A percentile compares a stretch with the other conserved stretches of the same genome.
Conservation (phyloP, 2,888 invertebrate genomes). For the Caprella mutica region DNA sequence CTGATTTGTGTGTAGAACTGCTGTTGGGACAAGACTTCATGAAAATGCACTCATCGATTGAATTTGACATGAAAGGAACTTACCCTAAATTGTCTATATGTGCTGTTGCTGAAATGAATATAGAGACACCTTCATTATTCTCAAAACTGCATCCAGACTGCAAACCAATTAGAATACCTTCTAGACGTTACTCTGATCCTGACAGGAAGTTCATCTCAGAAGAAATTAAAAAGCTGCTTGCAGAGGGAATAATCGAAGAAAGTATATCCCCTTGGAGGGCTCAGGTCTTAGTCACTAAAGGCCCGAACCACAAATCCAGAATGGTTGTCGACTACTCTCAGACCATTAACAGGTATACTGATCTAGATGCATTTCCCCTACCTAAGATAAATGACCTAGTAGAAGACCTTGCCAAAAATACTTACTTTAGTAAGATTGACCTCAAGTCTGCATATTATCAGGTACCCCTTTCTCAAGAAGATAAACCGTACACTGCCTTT, state of each 20-base stretch:
- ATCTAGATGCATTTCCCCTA: slow-evolving; percentile 11
- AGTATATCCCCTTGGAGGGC: too few relatives aligned
- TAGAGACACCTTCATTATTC: slow-evolving; percentile 1
- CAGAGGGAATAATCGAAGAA: too few relatives aligned
- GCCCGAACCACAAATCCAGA: background rate
- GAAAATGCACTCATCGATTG: background rate
- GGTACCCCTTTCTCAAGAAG: too few relatives aligned
- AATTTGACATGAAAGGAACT: background rate
- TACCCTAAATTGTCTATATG: background rate
- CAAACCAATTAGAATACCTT: background rate
- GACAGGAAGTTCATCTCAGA: background rate
- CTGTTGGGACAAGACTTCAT: slow-evolving; percentile 1
- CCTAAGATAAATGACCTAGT: too few relatives aligned
- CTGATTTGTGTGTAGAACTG: background rate
- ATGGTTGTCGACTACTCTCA: too few relatives aligned
- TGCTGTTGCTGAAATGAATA: background rate
- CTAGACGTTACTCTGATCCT: background rate
- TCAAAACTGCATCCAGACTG: background rate
- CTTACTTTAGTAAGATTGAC: too few relatives aligned
- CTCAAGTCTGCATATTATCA: too few relatives aligned
- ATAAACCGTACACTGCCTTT: background rate
- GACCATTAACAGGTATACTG: slow-evolving; percentile 3
- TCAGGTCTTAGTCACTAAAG: slow-evolving; percentile 6
- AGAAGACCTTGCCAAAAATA: too few relatives aligned
- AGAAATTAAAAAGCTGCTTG: background rate